These are phyloP conservation scores for Entomobrya proxima DNA, from an alignment of 2,888 invertebrate genomes.

Conservation along the genomic window DNA sequence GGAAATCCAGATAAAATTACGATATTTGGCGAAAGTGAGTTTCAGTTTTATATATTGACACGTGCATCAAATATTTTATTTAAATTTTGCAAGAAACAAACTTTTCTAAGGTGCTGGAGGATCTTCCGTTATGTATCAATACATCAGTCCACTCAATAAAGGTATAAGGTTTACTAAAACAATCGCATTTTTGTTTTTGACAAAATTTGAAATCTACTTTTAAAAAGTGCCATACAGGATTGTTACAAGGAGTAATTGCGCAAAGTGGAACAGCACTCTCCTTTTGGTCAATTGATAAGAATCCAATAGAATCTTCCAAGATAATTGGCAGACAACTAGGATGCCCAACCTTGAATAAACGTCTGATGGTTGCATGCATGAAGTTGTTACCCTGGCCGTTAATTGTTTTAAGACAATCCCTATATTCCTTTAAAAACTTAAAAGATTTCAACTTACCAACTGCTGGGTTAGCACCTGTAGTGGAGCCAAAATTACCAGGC, in stretches of 20 bases:
- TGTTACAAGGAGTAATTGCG: conserved; percentile 42
- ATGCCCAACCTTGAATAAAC: no score
- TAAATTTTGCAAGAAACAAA: no score
- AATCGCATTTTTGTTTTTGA: no score
- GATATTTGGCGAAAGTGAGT: conserved; percentile 41
- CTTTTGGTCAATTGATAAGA: conserved; percentile 5
- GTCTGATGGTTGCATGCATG: conserved; percentile 5
- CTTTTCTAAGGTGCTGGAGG: no score
- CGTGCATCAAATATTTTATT: not conserved
- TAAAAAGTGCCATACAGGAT: no score
- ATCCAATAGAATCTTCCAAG: conserved; percentile 1
- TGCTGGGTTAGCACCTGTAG: conserved; percentile 50
- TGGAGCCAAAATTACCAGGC: conserved; percentile 67
- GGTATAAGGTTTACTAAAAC: no score
- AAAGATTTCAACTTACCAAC: no score
- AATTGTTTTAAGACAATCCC: conserved; percentile 10
- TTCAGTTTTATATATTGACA: no score
- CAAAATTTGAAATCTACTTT: no score
- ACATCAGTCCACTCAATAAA: conserved; percentile 46
- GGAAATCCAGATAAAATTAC: conserved; percentile 13
- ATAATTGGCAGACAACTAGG: conserved; percentile 1
- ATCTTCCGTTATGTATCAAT: conserved; percentile 36
- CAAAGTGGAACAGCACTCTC: conserved; percentile 51
- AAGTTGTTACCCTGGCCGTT: not conserved
- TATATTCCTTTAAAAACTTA: not conserved